These are phyloP conservation scores for Dryas iulia DNA, from an alignment of 1,140 invertebrate species.

Conservation along the genomic window DNA sequence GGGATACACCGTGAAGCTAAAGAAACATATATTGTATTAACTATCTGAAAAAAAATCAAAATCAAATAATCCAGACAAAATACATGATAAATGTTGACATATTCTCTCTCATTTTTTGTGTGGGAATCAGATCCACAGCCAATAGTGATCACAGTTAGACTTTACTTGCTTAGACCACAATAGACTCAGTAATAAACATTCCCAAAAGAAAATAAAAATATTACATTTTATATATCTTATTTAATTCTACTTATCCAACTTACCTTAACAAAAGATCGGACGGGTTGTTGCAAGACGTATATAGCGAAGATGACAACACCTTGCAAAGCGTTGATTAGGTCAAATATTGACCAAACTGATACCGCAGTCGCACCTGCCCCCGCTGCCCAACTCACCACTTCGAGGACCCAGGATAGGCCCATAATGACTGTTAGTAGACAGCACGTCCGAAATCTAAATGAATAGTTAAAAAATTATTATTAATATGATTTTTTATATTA, in stretches of 20 bases:
- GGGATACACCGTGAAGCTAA: no score
- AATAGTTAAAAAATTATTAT: not conserved
- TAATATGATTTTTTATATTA: no score
- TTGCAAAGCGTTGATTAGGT: slow-evolving; percentile 78
- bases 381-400: slow-evolving; percentile 79
- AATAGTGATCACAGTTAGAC: no score
- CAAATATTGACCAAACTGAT: slow-evolving; percentile 79
- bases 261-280: slow-evolving; percentile 68
- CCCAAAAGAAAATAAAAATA: no score
- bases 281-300: slow-evolving; percentile 80
- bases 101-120: no score
- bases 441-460: slow-evolving; percentile 75
- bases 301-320: slow-evolving; percentile 81
- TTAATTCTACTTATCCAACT: not conserved
- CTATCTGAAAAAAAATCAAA: no score
- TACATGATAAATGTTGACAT: no score
- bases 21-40: no score
- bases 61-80: no score
- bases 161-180: no score
- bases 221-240: not conserved
- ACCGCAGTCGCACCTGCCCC: slow-evolving; percentile 64
- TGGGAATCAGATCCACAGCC: no score
- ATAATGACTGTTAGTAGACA: slow-evolving; percentile 79
- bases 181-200: no score
- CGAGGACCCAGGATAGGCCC: slow-evolving; percentile 81